phyloP scores from a whole-genome alignment of 2,113 vertebrate genomes.

The Ciconia stormi region DNA sequence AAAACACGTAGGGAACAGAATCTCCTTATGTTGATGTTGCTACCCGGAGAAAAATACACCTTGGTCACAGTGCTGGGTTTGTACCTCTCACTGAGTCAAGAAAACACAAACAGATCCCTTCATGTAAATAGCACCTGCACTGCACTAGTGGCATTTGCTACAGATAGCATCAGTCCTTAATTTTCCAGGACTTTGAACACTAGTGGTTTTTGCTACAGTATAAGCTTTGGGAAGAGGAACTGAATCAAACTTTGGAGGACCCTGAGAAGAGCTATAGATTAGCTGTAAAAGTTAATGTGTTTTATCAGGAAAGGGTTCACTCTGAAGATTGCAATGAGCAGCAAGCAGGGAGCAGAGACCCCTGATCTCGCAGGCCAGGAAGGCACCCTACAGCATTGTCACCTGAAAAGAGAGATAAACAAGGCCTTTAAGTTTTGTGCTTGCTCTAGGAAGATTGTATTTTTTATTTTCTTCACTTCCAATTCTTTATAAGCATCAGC shows the following conservation, averaged over 20 bases:
- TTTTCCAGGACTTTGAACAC: background rate
- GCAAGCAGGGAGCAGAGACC: background rate
- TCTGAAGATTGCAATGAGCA: background rate
- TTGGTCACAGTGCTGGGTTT: background rate
- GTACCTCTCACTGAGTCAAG: background rate
- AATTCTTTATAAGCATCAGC: background rate
- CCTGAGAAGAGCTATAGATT: background rate
- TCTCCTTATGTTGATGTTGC: background rate
- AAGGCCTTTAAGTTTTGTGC: background rate
- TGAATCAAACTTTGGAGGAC: background rate
- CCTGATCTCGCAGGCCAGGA: background rate
- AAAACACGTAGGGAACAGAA: background rate
- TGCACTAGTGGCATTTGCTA: background rate
- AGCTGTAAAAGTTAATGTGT: background rate
- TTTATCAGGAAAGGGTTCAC: background rate
- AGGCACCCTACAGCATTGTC: background rate
- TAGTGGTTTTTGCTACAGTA: background rate
- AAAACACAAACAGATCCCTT: background rate
- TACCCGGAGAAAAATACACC: background rate
- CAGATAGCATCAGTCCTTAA: background rate
- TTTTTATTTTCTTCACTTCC: background rate
- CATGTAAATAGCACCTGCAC: background rate
- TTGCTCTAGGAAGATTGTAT: accelerated
- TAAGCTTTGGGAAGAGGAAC: background rate
- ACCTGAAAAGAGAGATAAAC: background rate